Evolutionary conservation across 2,113 vertebrate genomes (phyloP), one percentile per base, ranked within the genome.

Genomic region (Artemisiospiza belli): DNA sequence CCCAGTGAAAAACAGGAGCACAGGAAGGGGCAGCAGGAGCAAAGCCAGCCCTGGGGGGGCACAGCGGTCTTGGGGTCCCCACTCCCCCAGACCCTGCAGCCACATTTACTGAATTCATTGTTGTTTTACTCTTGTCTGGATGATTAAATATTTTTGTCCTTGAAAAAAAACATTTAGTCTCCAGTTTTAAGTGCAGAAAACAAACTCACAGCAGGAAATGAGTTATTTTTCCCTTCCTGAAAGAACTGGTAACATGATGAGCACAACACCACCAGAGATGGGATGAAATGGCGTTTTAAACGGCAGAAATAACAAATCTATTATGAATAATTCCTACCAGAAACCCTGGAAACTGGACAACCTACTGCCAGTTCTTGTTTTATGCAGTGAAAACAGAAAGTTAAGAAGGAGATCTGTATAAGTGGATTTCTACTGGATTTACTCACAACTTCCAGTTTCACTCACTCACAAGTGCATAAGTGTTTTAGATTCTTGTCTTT

Each of bases 301-400:
- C n/a, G 77, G 64, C 9, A 91, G 28, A 90, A 97, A 73, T 62
- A 94, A 93, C 63, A 83, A 77, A 92, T 30, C 67, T 80, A 39
- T 83, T 83, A 78, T 20, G 62, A 78, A 20, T 70, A 92, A 89
- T 67, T 95, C 69, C 84, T 77, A 91, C 39, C 24, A 92, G 52
- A 94, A 95, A 89, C 63, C 63, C n/a, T 94, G 93, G 91, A 95
- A 95, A 90, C 23, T 58, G 57, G 81, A 94, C 63, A 97, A 82
- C 49, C 72, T 55, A 52, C 68, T 86, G 80, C 63, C 83, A 49
- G 44, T 30, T 96, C 74, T 77, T 63, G 85, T 68, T 95, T 85
- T 59, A 74, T 17, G 37, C 74, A 77, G 22, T 70, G 52, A 46
- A 41, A 89, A 83, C 15, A 84, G 82, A 92, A 76, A 92, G 78